A percentile compares a stretch with the other conserved stretches of the same genome.
Conservation (phyloP, 2,888 invertebrate genomes). For the Pantelozetes paolii region DNA sequence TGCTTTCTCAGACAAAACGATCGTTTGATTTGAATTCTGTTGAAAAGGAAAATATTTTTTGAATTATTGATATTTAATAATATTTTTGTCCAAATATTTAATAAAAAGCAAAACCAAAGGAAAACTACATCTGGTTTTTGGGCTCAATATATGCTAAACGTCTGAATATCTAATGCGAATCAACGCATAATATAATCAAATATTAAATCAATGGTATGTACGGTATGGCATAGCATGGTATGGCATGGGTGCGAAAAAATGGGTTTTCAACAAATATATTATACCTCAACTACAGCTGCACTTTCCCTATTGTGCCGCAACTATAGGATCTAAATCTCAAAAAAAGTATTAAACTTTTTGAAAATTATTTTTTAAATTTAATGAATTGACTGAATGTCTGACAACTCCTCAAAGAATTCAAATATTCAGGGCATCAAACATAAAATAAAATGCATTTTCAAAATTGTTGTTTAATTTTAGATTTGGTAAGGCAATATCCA, state of each 20-base stretch:
- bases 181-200: constrained; percentile 2
- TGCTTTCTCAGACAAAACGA: not conserved
- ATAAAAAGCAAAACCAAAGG: not conserved
- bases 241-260: no score
- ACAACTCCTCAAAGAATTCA: not conserved
- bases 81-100: not conserved
- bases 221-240: no score
- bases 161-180: not conserved
- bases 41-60: not conserved
- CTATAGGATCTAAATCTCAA: not conserved
- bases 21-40: not conserved
- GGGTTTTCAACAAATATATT: no score
- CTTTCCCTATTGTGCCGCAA: not conserved
- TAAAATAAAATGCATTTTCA: not conserved
- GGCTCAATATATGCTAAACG: not conserved
- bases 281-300: not conserved
- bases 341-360: constrained; percentile 17
- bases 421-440: not conserved
- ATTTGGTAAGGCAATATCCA: no score
- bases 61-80: constrained; percentile 5
- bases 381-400: not conserved
- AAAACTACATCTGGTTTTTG: constrained; percentile 14
- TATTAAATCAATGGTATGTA: not conserved
- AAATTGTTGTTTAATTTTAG: constrained; percentile 17
- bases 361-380: constrained; percentile 4